A percentile compares a stretch with the other conserved stretches of the same genome.
These are phyloP conservation scores for Lepidonotus clava DNA, from an alignment of 2,888 invertebrate genomes.

Conservation along the genomic window DNA sequence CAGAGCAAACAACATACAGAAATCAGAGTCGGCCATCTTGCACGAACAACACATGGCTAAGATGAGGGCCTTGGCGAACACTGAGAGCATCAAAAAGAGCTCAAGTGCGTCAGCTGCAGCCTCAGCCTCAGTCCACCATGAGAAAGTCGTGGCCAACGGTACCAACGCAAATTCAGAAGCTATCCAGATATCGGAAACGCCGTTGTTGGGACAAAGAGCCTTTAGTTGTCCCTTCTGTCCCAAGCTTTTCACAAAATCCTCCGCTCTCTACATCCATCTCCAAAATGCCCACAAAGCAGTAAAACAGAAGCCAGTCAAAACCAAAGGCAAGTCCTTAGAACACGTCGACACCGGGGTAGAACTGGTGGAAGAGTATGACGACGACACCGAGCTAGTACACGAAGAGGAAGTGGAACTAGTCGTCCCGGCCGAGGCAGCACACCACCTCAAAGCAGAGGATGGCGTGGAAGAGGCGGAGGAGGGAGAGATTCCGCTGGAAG, in stretches of 20 bases:
- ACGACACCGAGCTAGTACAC: neutral
- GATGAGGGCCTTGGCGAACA: slow-evolving; percentile 19
- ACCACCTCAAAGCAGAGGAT: neutral
- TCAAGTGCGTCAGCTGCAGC: neutral
- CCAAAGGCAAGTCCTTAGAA: neutral
- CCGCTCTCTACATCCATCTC: slow-evolving; percentile 51
- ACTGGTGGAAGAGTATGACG: slow-evolving; percentile 40
- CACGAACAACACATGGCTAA: slow-evolving; percentile 46
- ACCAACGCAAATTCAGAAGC: neutral
- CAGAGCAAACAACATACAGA: slow-evolving; percentile 39
- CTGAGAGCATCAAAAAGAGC: neutral
- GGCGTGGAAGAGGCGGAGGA: neutral
- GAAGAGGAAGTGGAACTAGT: slow-evolving; percentile 40
- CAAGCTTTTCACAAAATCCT: slow-evolving; percentile 52
- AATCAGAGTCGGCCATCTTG: slow-evolving; percentile 22
- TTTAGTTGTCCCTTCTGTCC: slow-evolving; percentile 57
- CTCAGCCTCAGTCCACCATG: no score
- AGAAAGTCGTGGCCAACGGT: slow-evolving; percentile 1
- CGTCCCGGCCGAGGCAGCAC: slow-evolving; percentile 17
- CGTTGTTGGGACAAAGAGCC: slow-evolving; percentile 34
- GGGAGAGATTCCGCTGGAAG: slow-evolving; percentile 15
- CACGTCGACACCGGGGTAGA: slow-evolving; percentile 17
- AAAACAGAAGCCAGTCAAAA: slow-evolving; percentile 33
- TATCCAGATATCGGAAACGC: slow-evolving; percentile 42
- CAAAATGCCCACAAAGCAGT: slow-evolving; percentile 54